phyloP scores from a whole-genome alignment of 1,140 invertebrate genomes.

The fruit fly (Drosophila melanogaster) region DNA sequence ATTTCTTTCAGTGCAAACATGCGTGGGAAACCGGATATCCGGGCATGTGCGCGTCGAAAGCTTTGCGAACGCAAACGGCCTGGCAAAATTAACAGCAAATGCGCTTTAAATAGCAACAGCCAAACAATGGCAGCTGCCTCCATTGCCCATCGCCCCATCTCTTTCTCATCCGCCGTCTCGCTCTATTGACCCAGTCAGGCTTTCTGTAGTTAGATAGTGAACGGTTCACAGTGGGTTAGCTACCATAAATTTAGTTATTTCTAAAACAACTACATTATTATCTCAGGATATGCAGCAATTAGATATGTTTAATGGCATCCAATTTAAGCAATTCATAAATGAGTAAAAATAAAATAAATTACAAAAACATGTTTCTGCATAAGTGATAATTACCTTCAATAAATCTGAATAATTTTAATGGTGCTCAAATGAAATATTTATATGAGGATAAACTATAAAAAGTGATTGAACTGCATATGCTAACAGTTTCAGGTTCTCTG shows the following conservation, averaged over 20 bases:
- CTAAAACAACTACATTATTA: neutral
- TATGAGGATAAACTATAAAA: too few relatives aligned
- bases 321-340: neutral
- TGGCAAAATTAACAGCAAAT: constrained; percentile 81
- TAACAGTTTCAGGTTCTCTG: too few relatives aligned
- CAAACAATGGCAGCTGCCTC: constrained; percentile 54
- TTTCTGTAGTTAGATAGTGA: constrained; percentile 39
- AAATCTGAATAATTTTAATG: neutral
- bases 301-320: neutral
- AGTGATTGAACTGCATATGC: too few relatives aligned
- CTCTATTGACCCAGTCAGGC: constrained; percentile 74
- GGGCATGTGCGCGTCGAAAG: constrained; percentile 70
- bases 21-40: constrained; percentile 66
- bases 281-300: neutral
- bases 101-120: constrained; percentile 79
- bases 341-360: neutral
- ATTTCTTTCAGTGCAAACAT: constrained; percentile 21
- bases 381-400: neutral
- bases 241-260: neutral
- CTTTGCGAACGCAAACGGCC: constrained; percentile 63
- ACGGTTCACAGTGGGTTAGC: constrained; percentile 2
- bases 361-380: neutral
- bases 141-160: constrained; percentile 21
- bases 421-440: too few relatives aligned
- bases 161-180: constrained; percentile 30